Evolutionary conservation across 2,113 vertebrate genomes (phyloP), one percentile per base, ranked within the genome.

Genomic region (Lagopus muta): DNA sequence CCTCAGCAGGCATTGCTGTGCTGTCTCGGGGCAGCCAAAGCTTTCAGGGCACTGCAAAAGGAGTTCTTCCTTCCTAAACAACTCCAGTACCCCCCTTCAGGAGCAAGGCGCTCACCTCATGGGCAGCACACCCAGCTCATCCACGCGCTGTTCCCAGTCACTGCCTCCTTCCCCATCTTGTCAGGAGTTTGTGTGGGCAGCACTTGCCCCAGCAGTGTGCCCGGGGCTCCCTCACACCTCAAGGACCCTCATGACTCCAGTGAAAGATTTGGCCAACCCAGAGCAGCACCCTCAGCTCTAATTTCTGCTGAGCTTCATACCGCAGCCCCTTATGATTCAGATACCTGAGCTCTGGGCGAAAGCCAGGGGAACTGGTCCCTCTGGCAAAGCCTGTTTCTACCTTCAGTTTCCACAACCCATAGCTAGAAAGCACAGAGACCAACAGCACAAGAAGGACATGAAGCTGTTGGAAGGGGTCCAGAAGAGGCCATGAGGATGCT

Each of bases 341-440:
- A 50, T 11, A 45, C 7, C 18, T 18, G 52, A 91, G 65, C 65
- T 65, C 85, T 81, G 70, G 80, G 61, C 0, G 3, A 82, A 82
- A 47, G 89, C 89, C 87, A 76, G 70, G 38, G 61, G 52, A 96
- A 96, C 88, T 24, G 25, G 91, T 88, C 76, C 52, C 93, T 94
- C 95, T 38, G 60, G 94, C 91, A 94, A 88, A 94, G 91, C 95
- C 90, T 88, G 93, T 92, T 96, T 52, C 52, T 88, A 91, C 89
- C 82, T 48, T 36, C 61, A 58, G 86, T 65, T 91, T 58, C 74
- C 50, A 52, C 76, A 83, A 21, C 27, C 75, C 60, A 32, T 10
- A 6, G 74, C 38, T 43, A 82, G 43, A 66, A 71, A 85, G 65
- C 0, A 0, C 72, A 38, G 38, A 38, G 45, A 65, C 2, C 0